Conservation (phyloP, 2,797 vertebrate species). For the Amazona finschi region DNA sequence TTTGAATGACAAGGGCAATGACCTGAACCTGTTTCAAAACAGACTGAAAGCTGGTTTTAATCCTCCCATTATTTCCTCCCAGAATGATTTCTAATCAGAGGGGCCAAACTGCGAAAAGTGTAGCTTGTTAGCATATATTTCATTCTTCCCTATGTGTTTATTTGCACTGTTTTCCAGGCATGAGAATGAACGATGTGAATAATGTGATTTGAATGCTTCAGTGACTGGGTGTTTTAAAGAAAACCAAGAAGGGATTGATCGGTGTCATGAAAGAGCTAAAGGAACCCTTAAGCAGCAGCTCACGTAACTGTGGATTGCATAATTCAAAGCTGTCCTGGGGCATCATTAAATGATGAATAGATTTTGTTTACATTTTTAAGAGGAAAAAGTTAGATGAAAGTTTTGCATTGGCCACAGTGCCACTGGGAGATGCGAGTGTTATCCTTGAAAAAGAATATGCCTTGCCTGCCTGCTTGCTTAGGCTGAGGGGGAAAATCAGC, state of each 20-base stretch:
- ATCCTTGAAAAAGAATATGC: neutral
- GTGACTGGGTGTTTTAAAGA: slow-evolving; percentile 53
- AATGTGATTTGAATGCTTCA: slow-evolving; percentile 46
- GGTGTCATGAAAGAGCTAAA: slow-evolving; percentile 59
- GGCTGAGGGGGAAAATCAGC: neutral
- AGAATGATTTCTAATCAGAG: slow-evolving; percentile 49
- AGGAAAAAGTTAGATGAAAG: slow-evolving; percentile 45
- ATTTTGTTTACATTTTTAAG: slow-evolving; percentile 72
- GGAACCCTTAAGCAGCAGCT: slow-evolving; percentile 70
- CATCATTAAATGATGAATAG: slow-evolving; percentile 76
- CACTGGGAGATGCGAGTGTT: neutral
- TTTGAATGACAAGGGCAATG: slow-evolving; percentile 9
- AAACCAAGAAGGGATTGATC: slow-evolving; percentile 44
- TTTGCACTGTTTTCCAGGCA: slow-evolving; percentile 60
- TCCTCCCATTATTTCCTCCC: slow-evolving; percentile 48
- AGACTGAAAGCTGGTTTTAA: slow-evolving; percentile 59
- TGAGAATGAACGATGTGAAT: slow-evolving; percentile 27
- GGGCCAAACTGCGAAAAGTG: slow-evolving; percentile 50
- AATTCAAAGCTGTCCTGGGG: slow-evolving; percentile 76
- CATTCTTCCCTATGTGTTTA: slow-evolving; percentile 56
- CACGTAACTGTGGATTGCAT: slow-evolving; percentile 66
- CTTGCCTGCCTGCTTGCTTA: neutral
- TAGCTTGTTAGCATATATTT: slow-evolving; percentile 64
- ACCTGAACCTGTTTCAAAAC: slow-evolving; percentile 39
- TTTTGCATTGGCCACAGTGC: neutral